Evolutionary conservation across 2,113 vertebrate species (phyloP), one percentile per base, ranked within the genome.

Genomic region (Apus apus): DNA sequence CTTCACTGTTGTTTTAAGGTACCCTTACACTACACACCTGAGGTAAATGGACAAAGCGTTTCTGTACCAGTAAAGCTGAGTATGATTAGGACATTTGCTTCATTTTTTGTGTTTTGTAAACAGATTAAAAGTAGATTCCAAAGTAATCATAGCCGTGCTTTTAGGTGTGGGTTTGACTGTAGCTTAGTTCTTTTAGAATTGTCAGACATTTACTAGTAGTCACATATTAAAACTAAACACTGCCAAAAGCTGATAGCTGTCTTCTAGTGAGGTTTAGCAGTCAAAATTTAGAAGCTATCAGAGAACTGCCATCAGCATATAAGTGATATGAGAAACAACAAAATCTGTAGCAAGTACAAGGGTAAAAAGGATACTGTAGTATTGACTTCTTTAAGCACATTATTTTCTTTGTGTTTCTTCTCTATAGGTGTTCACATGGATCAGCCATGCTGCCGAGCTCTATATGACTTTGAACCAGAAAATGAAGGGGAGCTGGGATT

Each of bases 401-500:
- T 82, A 0, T 74, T 43, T 96, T 96, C 56, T 95, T 80, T 96
- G 25, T 95, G 48, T 46, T 87, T 91, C 61, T 93, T 75, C 38
- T 87, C 53, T 58, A 13, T 78, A 98, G 98, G 98, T 98, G 98
- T 65, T 84, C 98, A 99, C 6, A 98, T 99, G 99, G 99, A 99
- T 97, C 99, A 99, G 96, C 99, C 99, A 8, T 99, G 99, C 97
- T 99, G 99, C 97, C 98, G 99, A 72, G 98, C 99, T 26, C 98
- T 99, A 64, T 99, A 99, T 61, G 99, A 99, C 97, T 99, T 99
- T 66, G 99, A 99, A 94, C 99, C 99, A 3, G 99, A 99, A 98
- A 99, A 99, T 38, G 99, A 99, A 97, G 99, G 99, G 32, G 99
- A 99, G 93, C 96, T 99, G 94, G 99, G 99, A 89, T 99, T 99